These are phyloP conservation scores for Atrichornis clamosus DNA, from an alignment of 2,113 vertebrate species.

Conservation along the genomic window DNA sequence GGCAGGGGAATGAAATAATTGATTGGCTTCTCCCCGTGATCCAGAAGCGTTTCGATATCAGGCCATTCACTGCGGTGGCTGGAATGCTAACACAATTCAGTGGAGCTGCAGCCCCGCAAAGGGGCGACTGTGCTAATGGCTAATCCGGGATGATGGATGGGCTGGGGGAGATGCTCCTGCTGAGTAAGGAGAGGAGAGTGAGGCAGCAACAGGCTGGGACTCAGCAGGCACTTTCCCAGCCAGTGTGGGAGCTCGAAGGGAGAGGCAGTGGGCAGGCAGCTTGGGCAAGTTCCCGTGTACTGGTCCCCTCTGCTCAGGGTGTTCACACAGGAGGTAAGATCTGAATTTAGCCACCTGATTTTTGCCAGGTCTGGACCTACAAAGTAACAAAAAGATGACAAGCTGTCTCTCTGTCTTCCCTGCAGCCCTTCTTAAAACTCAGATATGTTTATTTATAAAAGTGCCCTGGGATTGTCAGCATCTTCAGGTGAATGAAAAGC, in stretches of 20 bases:
- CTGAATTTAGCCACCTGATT: neutral
- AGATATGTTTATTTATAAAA: neutral
- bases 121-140: conserved; percentile 67
- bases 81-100: conserved; percentile 69
- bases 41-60: conserved; percentile 65
- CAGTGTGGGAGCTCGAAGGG: neutral
- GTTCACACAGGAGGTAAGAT: neutral
- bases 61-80: conserved; percentile 59
- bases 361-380: neutral
- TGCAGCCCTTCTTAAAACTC: neutral
- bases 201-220: conserved; percentile 15
- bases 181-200: conserved; percentile 49
- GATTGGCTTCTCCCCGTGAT: conserved; percentile 62
- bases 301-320: neutral
- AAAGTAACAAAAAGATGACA: neutral
- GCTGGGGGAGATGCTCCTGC: conserved; percentile 54
- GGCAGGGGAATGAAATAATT: conserved; percentile 60
- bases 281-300: fast-evolving
- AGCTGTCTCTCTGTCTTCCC: neutral
- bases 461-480: neutral
- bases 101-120: conserved; percentile 59
- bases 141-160: conserved; percentile 67
- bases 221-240: neutral
- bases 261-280: neutral
- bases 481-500: neutral